Conservation (phyloP, 2,888 invertebrate genomes). For the Tetrapedia diversipes region DNA sequence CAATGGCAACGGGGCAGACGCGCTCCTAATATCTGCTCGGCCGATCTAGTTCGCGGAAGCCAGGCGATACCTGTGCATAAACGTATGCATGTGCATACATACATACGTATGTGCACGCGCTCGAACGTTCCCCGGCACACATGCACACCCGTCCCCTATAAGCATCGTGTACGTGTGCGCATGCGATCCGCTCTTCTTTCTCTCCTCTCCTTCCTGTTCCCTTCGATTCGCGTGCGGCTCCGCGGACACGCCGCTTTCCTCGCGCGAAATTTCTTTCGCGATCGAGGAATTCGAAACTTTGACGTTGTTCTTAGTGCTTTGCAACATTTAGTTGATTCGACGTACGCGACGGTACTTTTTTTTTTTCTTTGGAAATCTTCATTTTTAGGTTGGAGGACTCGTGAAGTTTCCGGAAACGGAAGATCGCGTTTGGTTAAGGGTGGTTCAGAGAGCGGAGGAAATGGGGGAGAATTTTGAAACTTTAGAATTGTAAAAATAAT, state of each 20-base stretch:
- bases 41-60: conserved; percentile 81
- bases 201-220: conserved; percentile 34
- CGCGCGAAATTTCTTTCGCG: conserved; percentile 5
- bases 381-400: too few relatives aligned
- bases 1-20: conserved; percentile 73
- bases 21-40: conserved; percentile 76
- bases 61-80: conserved; percentile 62
- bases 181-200: conserved; percentile 28
- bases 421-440: too few relatives aligned
- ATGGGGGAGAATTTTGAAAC: too few relatives aligned
- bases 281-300: background rate
- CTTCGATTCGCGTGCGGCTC: conserved; percentile 15
- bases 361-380: too few relatives aligned
- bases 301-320: background rate
- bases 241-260: conserved; percentile 11
- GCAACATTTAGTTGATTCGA: background rate
- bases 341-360: background rate
- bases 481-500: too few relatives aligned
- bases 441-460: too few relatives aligned
- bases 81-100: conserved; percentile 30
- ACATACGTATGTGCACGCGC: conserved; percentile 40
- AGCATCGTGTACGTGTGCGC: conserved; percentile 33
- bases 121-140: conserved; percentile 31
- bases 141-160: conserved; percentile 21
- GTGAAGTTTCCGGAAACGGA: too few relatives aligned